Conservation (phyloP, 2,113 vertebrate genomes). For the Chaetops frenatus region DNA sequence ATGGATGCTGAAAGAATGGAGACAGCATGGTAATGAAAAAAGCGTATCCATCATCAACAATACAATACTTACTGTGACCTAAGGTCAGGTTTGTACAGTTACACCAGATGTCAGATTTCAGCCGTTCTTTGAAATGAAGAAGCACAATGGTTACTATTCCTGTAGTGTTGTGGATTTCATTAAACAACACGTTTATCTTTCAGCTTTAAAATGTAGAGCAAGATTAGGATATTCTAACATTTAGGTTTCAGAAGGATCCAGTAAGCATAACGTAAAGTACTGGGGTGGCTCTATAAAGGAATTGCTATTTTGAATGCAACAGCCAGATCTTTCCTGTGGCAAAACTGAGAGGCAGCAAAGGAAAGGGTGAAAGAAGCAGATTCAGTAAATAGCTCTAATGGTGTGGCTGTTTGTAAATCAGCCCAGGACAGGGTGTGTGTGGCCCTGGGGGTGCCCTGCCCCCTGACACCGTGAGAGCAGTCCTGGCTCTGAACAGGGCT, state of each 20-base stretch:
- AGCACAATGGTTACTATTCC: constrained; percentile 47
- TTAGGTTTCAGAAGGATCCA: constrained; percentile 34
- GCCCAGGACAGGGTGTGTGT: background rate
- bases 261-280: background rate
- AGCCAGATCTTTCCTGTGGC: background rate
- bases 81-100: constrained; percentile 44
- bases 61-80: constrained; percentile 57
- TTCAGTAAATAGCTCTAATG: background rate
- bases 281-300: background rate
- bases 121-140: constrained; percentile 36
- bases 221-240: constrained; percentile 23
- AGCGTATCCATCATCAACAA: constrained; percentile 58
- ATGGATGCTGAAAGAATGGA: constrained; percentile 58
- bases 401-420: background rate
- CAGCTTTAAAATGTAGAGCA: constrained; percentile 23
- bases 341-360: background rate
- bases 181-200: constrained; percentile 61
- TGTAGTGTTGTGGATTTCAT: constrained; percentile 54
- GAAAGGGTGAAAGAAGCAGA: background rate
- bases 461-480: background rate
- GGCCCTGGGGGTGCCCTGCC: background rate
- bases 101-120: constrained; percentile 58
- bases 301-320: background rate
- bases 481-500: background rate
- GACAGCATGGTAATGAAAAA: constrained; percentile 64